phyloP scores from a whole-genome alignment of 1,140 invertebrate species.

The Aethina tumida region DNA sequence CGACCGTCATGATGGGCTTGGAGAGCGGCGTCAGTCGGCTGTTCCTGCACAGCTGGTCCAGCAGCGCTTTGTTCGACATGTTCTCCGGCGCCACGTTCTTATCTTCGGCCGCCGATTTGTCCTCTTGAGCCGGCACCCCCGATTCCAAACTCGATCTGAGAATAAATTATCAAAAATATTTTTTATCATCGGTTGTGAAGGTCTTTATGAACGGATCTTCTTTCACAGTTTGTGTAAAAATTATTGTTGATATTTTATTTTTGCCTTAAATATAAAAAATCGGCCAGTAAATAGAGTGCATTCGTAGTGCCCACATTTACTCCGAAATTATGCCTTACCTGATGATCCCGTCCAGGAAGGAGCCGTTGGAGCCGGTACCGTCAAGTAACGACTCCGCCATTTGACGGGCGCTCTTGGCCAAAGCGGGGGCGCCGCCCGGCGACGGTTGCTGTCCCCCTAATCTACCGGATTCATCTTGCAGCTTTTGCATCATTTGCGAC shows the following conservation, averaged over 20 bases:
- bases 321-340: no score
- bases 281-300: not conserved
- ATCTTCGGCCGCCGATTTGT: slow-evolving; percentile 30
- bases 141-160: slow-evolving; percentile 64
- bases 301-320: no score
- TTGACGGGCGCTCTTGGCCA: slow-evolving; percentile 47
- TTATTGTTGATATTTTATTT: not conserved
- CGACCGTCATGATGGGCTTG: slow-evolving; percentile 27
- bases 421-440: slow-evolving; percentile 27
- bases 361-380: slow-evolving; percentile 54
- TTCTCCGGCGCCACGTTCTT: slow-evolving; percentile 37
- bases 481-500: slow-evolving; percentile 67
- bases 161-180: slow-evolving; percentile 35
- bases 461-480: slow-evolving; percentile 50
- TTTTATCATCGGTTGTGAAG: not conserved
- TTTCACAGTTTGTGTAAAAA: not conserved
- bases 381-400: slow-evolving; percentile 53
- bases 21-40: slow-evolving; percentile 46
- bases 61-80: slow-evolving; percentile 51
- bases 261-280: not conserved
- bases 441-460: slow-evolving; percentile 25
- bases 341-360: slow-evolving; percentile 68
- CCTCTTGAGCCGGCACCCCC: slow-evolving; percentile 36
- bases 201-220: not conserved
- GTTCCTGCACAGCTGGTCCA: slow-evolving; percentile 61